Evolutionary conservation across 53 echinoderm and acorn worm species (phyloP), one percentile per base, ranked within the genome.

Genomic region (Apostichopus leukothele): DNA sequence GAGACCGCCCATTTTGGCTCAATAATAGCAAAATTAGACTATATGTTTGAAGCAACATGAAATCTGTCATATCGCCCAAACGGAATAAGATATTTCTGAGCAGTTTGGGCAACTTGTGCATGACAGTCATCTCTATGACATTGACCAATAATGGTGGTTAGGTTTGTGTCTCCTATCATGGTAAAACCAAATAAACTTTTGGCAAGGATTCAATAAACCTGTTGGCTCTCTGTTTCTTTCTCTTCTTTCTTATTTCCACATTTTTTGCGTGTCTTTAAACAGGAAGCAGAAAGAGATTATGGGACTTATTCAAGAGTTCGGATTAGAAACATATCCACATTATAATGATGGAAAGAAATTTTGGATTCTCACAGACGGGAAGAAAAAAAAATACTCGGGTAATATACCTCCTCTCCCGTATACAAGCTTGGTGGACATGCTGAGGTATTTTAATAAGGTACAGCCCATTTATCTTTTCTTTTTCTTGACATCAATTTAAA

Each of bases 401-500:
- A 75, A 90, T 18, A 94, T 96, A 50, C 96, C 96, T 11, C 96
- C 96, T 50, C 89, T 96, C 5, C 93, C 94, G 7, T 94, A 93
- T 90, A 91, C 93, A 0, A 59, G 92, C 9, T 94, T 96, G 5
- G 74, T 92, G 1, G 96, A 96, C 60, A 86, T 96, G 20, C 68
- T 94, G 51, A 90, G 96, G 63, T 96, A 93, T 76, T 94, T 96
- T 76, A 94, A 90, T 66, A 96, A 96, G 96, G 96, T 96, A 67
- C 71, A 71, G 20, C 21, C 18, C 18, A 18, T 57, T 57, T 57
- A 57, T 57, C 39, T 39, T 3, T 39, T 39, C 39, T 39, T 39
- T 39, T 39, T 39, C 39, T 39, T 39, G 39, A 3, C 39, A 39
- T 39, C 39, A 39, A 3, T 39, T 39, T 39, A 39, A 3, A 3